Percentiles rank a stretch among this genome's conserved stretches.
phyloP scores from a whole-genome alignment of 2,797 vertebrate genomes.

The Pseudopleuronectes americanus region DNA sequence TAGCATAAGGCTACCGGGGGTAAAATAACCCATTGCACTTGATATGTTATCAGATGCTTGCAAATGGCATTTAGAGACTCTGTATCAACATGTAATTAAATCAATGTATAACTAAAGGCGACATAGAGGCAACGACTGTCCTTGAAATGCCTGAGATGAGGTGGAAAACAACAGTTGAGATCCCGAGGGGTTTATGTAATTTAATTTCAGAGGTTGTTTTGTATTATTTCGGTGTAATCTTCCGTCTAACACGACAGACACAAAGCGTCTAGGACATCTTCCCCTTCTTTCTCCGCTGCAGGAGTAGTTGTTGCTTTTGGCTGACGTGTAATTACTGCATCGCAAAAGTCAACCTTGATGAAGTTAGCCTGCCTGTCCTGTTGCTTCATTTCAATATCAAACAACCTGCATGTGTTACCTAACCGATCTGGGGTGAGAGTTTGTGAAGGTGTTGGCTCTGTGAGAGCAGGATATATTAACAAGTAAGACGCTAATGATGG shows the following conservation, averaged over 20 bases:
- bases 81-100: constrained; percentile 1
- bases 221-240: not conserved
- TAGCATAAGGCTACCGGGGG: not conserved
- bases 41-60: not conserved
- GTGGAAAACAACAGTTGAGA: not conserved
- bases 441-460: not conserved
- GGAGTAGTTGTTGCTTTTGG: constrained; percentile 18
- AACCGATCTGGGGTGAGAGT: not conserved
- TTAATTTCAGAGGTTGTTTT: not conserved
- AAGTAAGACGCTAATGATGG: not conserved
- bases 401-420: constrained; percentile 9
- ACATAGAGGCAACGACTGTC: not conserved
- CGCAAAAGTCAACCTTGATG: constrained; percentile 22
- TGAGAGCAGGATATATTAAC: not conserved
- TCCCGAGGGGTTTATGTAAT: not conserved
- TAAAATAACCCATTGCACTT: not conserved
- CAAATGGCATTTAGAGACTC: not conserved
- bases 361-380: constrained; percentile 16
- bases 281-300: not conserved
- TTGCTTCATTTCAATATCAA: constrained; percentile 14
- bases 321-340: not conserved
- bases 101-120: not conserved
- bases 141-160: not conserved
- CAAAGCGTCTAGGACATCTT: constrained; percentile 2
- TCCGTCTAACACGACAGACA: not conserved